phyloP scores from a whole-genome alignment of 2,113 vertebrate genomes.

The Zosterops pallidus region DNA sequence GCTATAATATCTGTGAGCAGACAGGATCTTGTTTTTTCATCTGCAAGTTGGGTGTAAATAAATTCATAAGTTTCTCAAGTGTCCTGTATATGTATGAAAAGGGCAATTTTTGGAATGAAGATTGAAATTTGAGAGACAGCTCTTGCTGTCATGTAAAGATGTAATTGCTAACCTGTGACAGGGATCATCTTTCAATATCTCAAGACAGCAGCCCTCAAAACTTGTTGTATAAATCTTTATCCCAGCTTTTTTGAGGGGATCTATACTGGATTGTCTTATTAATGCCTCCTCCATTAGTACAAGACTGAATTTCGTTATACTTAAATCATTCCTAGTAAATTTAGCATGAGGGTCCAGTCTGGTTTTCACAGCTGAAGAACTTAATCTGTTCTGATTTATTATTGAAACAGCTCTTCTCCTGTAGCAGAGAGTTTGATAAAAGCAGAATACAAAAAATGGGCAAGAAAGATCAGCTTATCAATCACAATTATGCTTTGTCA shows the following conservation, averaged over 20 bases:
- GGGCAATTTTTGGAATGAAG: constrained; percentile 12
- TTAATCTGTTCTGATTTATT: constrained; percentile 46
- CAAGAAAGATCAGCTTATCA: not conserved
- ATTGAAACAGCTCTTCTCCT: not conserved
- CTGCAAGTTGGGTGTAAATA: not conserved
- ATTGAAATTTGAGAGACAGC: constrained; percentile 14
- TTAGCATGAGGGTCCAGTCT: not conserved
- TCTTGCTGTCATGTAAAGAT: not conserved
- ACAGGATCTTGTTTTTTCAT: not conserved
- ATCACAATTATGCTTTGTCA: not conserved
- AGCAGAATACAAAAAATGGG: not conserved
- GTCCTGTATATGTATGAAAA: not conserved
- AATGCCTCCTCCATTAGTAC: not conserved
- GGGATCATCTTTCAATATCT: constrained; percentile 15
- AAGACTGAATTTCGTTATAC: not conserved
- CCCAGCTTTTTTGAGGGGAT: not conserved
- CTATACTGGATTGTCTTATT: not conserved
- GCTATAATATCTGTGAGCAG: not conserved
- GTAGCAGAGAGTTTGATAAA: constrained; percentile 12
- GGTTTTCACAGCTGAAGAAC: constrained; percentile 24
- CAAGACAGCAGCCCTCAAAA: not conserved
- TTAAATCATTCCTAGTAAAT: constrained; percentile 4
- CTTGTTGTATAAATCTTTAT: not conserved
- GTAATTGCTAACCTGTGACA: not conserved
- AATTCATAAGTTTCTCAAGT: not conserved